phyloP scores from a whole-genome alignment of 2,797 vertebrate genomes.

The Brotula barbata region DNA sequence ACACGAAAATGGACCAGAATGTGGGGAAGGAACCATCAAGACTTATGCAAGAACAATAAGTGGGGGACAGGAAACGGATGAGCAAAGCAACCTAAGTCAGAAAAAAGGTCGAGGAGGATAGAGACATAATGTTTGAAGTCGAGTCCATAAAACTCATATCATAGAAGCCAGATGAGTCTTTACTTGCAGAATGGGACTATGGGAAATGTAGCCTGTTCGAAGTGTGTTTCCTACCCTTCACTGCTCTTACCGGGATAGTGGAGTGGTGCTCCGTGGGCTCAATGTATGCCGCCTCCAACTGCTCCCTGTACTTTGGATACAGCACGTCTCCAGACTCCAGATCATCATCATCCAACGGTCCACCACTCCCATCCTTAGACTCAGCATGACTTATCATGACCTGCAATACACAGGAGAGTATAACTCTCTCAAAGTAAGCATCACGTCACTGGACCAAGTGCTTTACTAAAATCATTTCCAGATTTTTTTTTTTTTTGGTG shows the following conservation, averaged over 20 bases:
- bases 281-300: constrained; percentile 60
- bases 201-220: constrained; percentile 54
- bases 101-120: constrained; percentile 6
- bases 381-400: constrained; percentile 86
- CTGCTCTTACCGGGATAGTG: constrained; percentile 44
- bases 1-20: constrained; percentile 20
- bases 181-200: constrained; percentile 53
- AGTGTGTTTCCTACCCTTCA: constrained; percentile 10
- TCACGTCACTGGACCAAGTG: constrained; percentile 9
- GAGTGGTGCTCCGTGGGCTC: constrained; percentile 42
- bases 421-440: constrained; percentile 26
- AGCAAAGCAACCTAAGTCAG: constrained; percentile 43
- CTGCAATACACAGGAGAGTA: constrained; percentile 72
- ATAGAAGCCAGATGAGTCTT: constrained; percentile 50
- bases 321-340: constrained; percentile 83
- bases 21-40: constrained; percentile 13
- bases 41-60: constrained; percentile 24
- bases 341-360: constrained; percentile 82
- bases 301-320: constrained; percentile 76
- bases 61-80: neutral
- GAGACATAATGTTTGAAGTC: constrained; percentile 48
- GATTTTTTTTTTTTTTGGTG: neutral
- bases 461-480: constrained; percentile 14
- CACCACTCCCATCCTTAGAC: constrained; percentile 84
- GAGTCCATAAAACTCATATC: constrained; percentile 59